Evolutionary conservation across 2,888 invertebrate species (phyloP).

Genomic region (Drosophila melanosoma): DNA sequence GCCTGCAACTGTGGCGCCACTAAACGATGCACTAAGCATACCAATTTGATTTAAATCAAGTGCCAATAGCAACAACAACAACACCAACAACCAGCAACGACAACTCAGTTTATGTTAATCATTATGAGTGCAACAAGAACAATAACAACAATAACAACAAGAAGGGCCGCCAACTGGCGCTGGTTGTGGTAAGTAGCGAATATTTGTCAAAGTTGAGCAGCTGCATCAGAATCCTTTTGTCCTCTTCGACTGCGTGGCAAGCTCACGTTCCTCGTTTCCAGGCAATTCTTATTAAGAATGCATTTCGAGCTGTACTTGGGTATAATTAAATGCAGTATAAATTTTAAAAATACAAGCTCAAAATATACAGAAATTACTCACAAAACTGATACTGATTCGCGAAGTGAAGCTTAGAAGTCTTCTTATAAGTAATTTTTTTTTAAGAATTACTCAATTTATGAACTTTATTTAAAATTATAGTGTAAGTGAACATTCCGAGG

Average conservation of each 20-base stretch:
- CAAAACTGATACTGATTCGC: not conserved
- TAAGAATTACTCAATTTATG: not conserved
- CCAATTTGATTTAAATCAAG: constrained; percentile 16
- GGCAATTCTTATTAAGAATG: constrained; percentile 13
- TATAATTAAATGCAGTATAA: not conserved
- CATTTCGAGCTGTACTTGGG: constrained; percentile 5
- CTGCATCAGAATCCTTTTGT: not conserved
- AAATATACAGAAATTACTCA: not conserved
- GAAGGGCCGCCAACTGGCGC: constrained; percentile 34
- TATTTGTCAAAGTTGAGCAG: not conserved
- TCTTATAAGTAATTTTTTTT: not conserved
- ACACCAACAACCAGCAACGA: not conserved
- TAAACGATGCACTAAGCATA: constrained; percentile 42
- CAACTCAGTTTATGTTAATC: constrained; percentile 24
- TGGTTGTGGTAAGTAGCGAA: constrained; percentile 48
- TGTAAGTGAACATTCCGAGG: not conserved
- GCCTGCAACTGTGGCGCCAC: constrained; percentile 50
- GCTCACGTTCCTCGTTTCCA: not conserved
- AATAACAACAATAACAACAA: constrained; percentile 19
- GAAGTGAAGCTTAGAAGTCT: not conserved
- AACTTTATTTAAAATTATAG: not conserved
- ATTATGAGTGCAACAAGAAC: constrained; percentile 44
- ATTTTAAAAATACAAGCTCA: not conserved
- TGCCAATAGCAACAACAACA: constrained; percentile 29
- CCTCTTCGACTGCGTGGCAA: not conserved